Base-by-base conservation (phyloP, 2,113 vertebrate species). In the Monopterus albus region DNA sequence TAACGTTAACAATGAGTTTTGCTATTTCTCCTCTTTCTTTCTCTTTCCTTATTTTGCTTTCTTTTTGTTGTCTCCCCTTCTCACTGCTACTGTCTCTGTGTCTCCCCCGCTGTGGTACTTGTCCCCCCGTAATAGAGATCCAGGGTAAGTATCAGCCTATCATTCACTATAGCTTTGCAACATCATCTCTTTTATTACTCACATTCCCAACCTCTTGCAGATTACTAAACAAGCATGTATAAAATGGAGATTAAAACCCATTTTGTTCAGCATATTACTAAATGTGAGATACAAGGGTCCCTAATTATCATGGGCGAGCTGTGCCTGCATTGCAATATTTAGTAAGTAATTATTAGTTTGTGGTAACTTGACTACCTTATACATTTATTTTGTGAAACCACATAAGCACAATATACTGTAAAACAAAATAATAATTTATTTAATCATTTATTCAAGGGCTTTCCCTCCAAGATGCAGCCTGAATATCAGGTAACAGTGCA, bases 1-100 rank as follows among this genome's bases (percentile, higher is more conserved):
- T 92, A 92, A 94, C 90, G 82, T 72, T 91, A 92, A 92, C 89
- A 86, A 77, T 83, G 69, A 88, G 90, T 89, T 91, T 70, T 90
- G 78, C 87, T 82, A 38, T 87, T 72, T 79, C 79, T 79, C 59
- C 72, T 76, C 68, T 60, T 31, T 59, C 20, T 65, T 40, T 70
- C 60, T 78, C 57, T 72, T 36, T 15, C 61, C 26, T 73, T 87
- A 29, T 80, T 75, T 77, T 69, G 64, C 70, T 52, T 58, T 47
- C 43, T 61, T 63, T 65, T 63, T 62, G n/a, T 70, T 67, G 55
- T 61, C 72, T 49, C 64, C 72, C 53, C 40, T 18, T 69, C 57
- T 68, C 35, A 14, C 69, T 66, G 64, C 75, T 35, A 25, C 53
- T 46, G 33, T 72, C 72, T 72, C 21, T 66, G 62, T 73, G 62